Evolutionary conservation across 2,888 invertebrate species (phyloP), one percentile per base, ranked within the genome.

Genomic region (Agriopis aurantiaria): DNA sequence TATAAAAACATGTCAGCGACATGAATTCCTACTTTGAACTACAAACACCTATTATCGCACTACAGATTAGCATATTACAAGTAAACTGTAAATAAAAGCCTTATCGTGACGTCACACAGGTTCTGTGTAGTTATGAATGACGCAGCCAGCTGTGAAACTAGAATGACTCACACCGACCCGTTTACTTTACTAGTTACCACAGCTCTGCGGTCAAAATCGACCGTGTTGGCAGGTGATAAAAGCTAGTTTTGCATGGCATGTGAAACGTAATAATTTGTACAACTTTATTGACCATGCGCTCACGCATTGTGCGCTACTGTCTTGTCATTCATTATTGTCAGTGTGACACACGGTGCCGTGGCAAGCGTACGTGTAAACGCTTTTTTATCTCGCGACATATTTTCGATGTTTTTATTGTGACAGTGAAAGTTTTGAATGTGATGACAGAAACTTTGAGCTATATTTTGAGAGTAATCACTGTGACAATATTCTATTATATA

Each of bases 391-490:
- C 89, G 88, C 85, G 78, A 78, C 71, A 64, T 68, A 55, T 33
- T 71, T 68, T 73, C 68, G 68, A 68, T 62, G 48, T 66, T 66
- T 68, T 68, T 48, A 63, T 72, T 45, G 40, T 57, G 69, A 53
- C 48, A 48, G 69, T 74, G 71, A 72, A 68, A 66, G 65, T 63
- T 69, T 79, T 70, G 74, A 74, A 80, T 90, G 92, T 92, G 88
- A 92, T 92, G 92, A 88, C 89, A 81, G 90, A 88, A 78, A 88
- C 86, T 73, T 78, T 91, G 40, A 88, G 85, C 76, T 91, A 91
- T 77, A 84, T 89, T 69, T 79, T 85, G 60, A 88, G 88, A 80
- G 80, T 92, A 74, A 75, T 89, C 78, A 77, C 90, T 72, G 84
- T 90, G 80, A 92, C 93, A 12, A 72, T 88, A 68, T 84, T 93